Percentiles rank a stretch among this genome's conserved stretches.
phyloP scores from a whole-genome alignment of 2,888 invertebrate species.

The Sinelater perroti region DNA sequence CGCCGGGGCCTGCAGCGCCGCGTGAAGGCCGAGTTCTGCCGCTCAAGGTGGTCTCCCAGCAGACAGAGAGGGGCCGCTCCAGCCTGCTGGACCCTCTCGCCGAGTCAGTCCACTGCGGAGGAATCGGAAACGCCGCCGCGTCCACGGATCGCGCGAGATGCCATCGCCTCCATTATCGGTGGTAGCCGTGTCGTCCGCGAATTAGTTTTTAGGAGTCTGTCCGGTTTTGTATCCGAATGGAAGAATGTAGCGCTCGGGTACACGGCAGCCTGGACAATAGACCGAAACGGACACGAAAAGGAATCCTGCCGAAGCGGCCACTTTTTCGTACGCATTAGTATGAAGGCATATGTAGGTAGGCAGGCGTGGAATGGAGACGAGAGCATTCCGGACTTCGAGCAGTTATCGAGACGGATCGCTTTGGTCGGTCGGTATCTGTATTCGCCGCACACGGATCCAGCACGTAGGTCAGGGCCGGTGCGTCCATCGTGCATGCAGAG shows the following conservation, averaged over 20 bases:
- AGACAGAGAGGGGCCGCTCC: constrained; percentile 26
- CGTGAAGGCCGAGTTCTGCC: constrained; percentile 26
- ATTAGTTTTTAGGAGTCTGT: constrained; percentile 45
- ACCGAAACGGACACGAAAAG: constrained; percentile 43
- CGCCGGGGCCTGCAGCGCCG: constrained; percentile 4
- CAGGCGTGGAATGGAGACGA: constrained; percentile 8
- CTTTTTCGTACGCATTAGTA: constrained; percentile 43
- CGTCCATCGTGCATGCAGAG: constrained; percentile 51
- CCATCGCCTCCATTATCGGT: constrained; percentile 26
- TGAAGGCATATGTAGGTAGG: constrained; percentile 32
- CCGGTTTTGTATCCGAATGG: constrained; percentile 41
- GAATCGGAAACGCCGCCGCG: constrained; percentile 18
- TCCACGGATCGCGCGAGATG: constrained; percentile 28
- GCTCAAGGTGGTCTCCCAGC: constrained; percentile 30
- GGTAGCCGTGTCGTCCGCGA: constrained; percentile 37
- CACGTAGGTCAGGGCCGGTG: constrained; percentile 51
- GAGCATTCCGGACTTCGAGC: constrained; percentile 26
- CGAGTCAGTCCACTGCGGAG: no score
- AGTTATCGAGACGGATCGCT: constrained; percentile 33
- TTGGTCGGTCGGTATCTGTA: constrained; percentile 48
- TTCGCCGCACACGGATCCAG: constrained; percentile 47
- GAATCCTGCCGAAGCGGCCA: constrained; percentile 33
- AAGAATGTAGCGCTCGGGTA: constrained; percentile 42
- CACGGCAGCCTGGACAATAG: constrained; percentile 45
- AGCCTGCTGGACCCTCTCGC: constrained; percentile 19